A percentile compares a stretch with the other conserved stretches of the same genome.
Evolutionary conservation across 2,797 vertebrate species (phyloP).

Genomic region (Argyrosomus regius): DNA sequence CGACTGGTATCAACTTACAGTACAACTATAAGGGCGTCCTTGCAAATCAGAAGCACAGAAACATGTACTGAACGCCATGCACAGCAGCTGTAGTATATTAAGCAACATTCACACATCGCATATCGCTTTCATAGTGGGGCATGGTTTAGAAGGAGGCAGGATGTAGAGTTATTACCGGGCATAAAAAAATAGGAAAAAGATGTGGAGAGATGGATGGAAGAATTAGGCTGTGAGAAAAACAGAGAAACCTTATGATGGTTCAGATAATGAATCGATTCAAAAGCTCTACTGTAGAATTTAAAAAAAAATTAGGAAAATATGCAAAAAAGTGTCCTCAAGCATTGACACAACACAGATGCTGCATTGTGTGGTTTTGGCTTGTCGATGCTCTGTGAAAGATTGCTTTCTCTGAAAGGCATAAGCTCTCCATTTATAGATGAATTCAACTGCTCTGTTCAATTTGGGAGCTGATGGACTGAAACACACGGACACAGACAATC

Average conservation of each 20-base stretch:
- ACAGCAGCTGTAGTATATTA: constrained; percentile 47
- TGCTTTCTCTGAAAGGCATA: constrained; percentile 51
- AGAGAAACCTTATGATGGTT: constrained; percentile 49
- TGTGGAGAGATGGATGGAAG: constrained; percentile 41
- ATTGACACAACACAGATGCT: constrained; percentile 62
- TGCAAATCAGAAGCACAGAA: constrained; percentile 29
- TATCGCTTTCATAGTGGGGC: constrained; percentile 32
- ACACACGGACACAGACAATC: constrained; percentile 26
- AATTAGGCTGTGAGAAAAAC: constrained; percentile 45
- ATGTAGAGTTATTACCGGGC: constrained; percentile 31
- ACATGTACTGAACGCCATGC: constrained; percentile 17
- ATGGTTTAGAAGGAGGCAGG: constrained; percentile 38
- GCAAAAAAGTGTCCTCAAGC: constrained; percentile 55
- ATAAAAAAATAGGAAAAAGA: constrained; percentile 7
- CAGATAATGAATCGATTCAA: constrained; percentile 77
- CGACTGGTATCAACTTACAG: constrained; percentile 19
- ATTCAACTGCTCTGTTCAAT: constrained; percentile 37
- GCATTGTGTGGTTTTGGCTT: constrained; percentile 75
- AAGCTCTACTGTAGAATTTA: constrained; percentile 13
- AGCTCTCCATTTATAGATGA: constrained; percentile 56
- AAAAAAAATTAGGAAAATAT: constrained; percentile 67
- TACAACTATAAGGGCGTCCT: background rate
- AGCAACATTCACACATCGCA: constrained; percentile 35
- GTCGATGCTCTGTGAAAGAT: constrained; percentile 55
- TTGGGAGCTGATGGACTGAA: constrained; percentile 26